These are phyloP conservation scores for Ecdyonurus torrentis DNA, from an alignment of 2,888 invertebrate species.

Conservation along the genomic window DNA sequence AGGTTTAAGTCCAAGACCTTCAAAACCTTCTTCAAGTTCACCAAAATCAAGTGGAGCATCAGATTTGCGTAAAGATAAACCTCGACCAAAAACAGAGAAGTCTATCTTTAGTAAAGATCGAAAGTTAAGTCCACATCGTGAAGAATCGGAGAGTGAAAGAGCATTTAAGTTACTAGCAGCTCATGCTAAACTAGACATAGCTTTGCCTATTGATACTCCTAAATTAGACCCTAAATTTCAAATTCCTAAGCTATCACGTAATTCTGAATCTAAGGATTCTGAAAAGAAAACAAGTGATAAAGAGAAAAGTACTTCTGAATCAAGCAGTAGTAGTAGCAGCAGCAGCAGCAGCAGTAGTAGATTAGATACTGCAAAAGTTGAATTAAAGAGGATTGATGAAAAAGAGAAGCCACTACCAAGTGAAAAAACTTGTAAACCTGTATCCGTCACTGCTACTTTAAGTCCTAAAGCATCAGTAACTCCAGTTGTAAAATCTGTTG, in stretches of 20 bases:
- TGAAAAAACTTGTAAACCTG: background rate
- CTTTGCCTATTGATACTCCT: conserved; percentile 47
- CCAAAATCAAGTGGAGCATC: conserved; percentile 6
- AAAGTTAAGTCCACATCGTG: conserved; percentile 47
- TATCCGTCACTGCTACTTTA: background rate
- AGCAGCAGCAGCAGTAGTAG: too few species aligned
- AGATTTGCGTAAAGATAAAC: conserved; percentile 4
- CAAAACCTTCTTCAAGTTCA: conserved; percentile 10
- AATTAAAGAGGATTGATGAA: background rate
- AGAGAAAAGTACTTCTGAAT: background rate
- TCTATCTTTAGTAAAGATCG: conserved; percentile 31
- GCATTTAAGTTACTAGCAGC: conserved; percentile 38
- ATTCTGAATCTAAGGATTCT: conserved; percentile 16
- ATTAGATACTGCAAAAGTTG: background rate
- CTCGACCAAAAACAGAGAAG: conserved; percentile 6
- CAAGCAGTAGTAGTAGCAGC: too few species aligned
- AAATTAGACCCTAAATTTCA: conserved; percentile 70
- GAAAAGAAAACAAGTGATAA: conserved; percentile 18
- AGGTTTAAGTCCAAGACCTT: conserved; percentile 18
- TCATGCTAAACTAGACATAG: conserved; percentile 33
- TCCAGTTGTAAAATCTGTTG: conserved; percentile 14
- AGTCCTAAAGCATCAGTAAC: background rate
- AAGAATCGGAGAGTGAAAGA: conserved; percentile 44
- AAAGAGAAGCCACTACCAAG: background rate
- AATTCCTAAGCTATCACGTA: conserved; percentile 59